Base-by-base conservation (phyloP, 2,113 vertebrate species). In the Heterotilapia buettikoferi region DNA sequence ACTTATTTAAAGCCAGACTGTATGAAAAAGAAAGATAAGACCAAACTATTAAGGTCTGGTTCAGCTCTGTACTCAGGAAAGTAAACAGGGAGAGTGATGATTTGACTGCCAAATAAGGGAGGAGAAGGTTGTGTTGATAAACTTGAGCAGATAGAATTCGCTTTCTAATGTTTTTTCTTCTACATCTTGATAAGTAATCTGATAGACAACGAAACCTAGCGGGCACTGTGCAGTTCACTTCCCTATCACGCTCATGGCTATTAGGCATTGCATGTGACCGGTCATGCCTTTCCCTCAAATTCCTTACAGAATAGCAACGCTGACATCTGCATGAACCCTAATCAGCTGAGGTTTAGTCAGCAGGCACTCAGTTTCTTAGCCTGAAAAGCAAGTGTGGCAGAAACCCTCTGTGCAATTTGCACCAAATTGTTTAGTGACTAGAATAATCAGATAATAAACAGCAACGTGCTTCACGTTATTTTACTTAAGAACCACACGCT, bases 281-380 rank as follows among this genome's bases (percentile, higher is more conserved):
- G 93, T 96, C 95, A 96, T 94, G 91, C 95, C 86, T 84, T 61
- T 57, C 87, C 93, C 87, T 91, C 84, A 88, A 92, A 95, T 93
- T 90, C 93, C 89, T 87, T 45, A 33, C 18, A 82, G 76, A 86
- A 88, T 31, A 91, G 87, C 85, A 86, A 63, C 10, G 36, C 88
- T 86, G 88, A 87, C 89, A 82, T 82, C 50, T 33, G 78, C 80
- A 87, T 90, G 82, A 92, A 84, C 83, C 13, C 29, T 83, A 68
- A 89, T 92, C 87, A 89, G 92, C 90, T 92, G 79, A 89, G 87
- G 38, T 59, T 84, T 80, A 87, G 76, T 89, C 88, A 86, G 80
- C 87, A 73, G 84, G 52, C 68, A 3, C 57, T 66, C 56, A 4
- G 40, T 82, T 57, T 78, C 36, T 78, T 86, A 63, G 82, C 26